phyloP scores from a whole-genome alignment of 2,797 vertebrate genomes.

The Tamandua tetradactyla region DNA sequence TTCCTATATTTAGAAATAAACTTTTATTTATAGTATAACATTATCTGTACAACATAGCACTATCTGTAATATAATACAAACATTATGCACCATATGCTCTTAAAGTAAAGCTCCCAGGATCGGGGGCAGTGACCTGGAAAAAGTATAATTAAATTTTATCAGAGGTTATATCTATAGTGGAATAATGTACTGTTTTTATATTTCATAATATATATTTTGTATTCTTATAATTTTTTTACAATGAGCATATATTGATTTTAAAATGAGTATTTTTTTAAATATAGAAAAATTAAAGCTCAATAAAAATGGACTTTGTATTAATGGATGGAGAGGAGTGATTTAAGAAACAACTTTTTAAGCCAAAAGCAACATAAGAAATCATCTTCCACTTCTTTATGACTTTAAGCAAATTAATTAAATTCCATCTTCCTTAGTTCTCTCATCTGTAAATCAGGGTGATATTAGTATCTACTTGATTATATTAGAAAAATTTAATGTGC shows the following conservation, averaged over 20 bases:
- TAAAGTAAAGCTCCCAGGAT: not conserved
- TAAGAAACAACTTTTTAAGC: not conserved
- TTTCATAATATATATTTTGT: not conserved
- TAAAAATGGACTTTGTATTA: not conserved
- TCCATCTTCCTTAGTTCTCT: no score
- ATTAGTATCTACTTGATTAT: no score
- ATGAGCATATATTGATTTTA: not conserved
- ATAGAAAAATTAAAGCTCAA: not conserved
- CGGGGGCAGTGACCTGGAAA: not conserved
- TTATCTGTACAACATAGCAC: not conserved
- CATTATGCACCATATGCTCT: not conserved
- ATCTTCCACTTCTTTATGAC: no score
- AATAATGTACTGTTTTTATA: not conserved
- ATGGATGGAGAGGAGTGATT: not conserved
- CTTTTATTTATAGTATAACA: not conserved
- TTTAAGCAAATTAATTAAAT: no score
- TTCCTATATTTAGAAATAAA: not conserved
- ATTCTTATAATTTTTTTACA: not conserved
- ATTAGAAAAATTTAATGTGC: no score
- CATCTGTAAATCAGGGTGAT: no score
- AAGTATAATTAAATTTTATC: not conserved
- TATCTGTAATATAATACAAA: not conserved
- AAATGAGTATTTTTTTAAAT: not conserved
- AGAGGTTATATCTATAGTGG: not conserved
- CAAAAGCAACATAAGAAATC: not conserved